Base-by-base conservation (phyloP, 2,113 vertebrate genomes). In the Sisor rabdophorus region DNA sequence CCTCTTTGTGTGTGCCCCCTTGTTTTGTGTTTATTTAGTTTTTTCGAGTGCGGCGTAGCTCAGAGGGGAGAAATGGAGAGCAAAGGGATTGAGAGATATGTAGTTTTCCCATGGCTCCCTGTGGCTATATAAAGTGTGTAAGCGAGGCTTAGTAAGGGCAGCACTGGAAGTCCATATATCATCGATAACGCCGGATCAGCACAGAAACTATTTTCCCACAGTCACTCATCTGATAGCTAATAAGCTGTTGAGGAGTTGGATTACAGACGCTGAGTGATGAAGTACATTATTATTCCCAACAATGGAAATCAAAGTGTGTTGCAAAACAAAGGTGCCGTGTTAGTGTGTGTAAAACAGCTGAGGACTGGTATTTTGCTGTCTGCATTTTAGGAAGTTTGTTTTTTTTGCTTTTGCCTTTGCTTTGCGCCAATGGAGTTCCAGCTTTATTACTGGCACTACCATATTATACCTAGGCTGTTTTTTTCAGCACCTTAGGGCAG, bases 1-100 rank as follows among this genome's bases (percentile, higher is more conserved):
- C 10, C 22, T 26, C 20, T 20, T 40, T 60, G 55, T 77, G 76
- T 81, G 77, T 78, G 75, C 71, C 71, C 28, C 74, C 78, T 84
- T 85, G 82, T n/a, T n/a, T 84, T 80, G 77, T 86, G 86, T 79
- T 85, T 87, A 83, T 83, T 79, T 77, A 86, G 87, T 79, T 84
- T 74, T 83, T 40, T 77, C 20, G 60, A 82, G 75, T 69, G 82
- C 73, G 67, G 70, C 22, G 50, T 76, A 72, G 77, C 81, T 82
- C 71, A 76, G 71, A 50, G 69, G 72, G 83, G 63, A 83, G 70
- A 56, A 84, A 71, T 70, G 32, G 72, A 79, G 82, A 79, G 75
- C 73, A 73, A 75, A 84, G 73, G 67, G 60, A 80, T 52, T 75
- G 80, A 83, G 76, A 69, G 73, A 68, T 77, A 58, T 61, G 79